phyloP scores from a whole-genome alignment of 2,888 invertebrate genomes.

The Drosophila quinaria region DNA sequence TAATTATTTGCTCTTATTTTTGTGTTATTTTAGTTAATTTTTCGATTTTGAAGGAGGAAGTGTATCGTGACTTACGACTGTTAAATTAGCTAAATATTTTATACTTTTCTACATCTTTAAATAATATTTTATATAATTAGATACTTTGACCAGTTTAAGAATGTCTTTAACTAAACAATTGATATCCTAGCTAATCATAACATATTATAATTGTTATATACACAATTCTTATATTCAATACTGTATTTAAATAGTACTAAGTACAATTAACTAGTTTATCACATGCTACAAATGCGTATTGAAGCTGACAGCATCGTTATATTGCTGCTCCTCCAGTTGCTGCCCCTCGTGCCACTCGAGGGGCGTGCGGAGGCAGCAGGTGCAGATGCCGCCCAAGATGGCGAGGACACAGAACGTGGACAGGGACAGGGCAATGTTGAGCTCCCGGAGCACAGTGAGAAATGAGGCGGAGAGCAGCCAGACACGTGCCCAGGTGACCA shows the following conservation, averaged over 20 bases:
- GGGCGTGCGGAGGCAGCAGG: slow-evolving; percentile 70
- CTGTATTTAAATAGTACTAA: neutral
- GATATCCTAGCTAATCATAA: neutral
- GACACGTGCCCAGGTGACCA: slow-evolving; percentile 84
- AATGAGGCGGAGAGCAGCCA: slow-evolving; percentile 85
- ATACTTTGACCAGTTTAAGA: neutral
- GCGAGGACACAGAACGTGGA: slow-evolving; percentile 80
- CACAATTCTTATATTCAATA: neutral
- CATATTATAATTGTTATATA: neutral
- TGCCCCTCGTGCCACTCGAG: neutral
- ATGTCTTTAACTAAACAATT: neutral
- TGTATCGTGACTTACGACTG: no score
- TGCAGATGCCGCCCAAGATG: slow-evolving; percentile 83
- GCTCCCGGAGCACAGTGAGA: slow-evolving; percentile 81
- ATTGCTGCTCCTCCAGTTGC: neutral
- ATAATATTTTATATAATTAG: no score
- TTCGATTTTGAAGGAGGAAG: no score
- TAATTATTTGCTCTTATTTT: no score
- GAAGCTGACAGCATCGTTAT: slow-evolving; percentile 25
- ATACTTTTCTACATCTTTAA: no score
- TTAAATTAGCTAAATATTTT: no score
- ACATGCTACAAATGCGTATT: slow-evolving; percentile 44
- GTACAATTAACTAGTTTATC: slow-evolving; percentile 23
- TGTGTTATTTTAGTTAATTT: no score
- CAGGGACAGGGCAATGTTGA: slow-evolving; percentile 82